Evolutionary conservation across 2,888 invertebrate species (phyloP), one percentile per base, ranked within the genome.

Genomic region (Theristus sp.): DNA sequence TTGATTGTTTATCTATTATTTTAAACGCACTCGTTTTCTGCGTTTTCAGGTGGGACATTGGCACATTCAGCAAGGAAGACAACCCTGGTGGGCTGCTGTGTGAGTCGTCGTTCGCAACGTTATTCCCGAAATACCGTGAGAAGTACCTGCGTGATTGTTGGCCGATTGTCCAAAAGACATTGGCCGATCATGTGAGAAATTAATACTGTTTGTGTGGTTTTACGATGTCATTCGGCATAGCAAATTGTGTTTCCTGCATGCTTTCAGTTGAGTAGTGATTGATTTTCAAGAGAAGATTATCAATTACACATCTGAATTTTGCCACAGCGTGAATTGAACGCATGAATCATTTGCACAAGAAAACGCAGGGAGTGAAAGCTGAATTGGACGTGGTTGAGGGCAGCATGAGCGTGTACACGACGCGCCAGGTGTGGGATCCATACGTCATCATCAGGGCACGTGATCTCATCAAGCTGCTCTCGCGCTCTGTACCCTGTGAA

Each of bases 111-210:
- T 99, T 99, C 77, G 91, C 93, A 0, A 89, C 89, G 1, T 77
- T 96, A 24, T 98, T 98, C 76, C 98, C 98, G 0, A 89, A 90
- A 75, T 98, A 98, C 73, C 81, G 96, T 62, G 98, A 99, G 76
- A 86, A 88, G 69, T 98, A 98, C 76, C 77, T 98, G 13, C 84
- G 84, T 70, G 87, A 93, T 79, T 87, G 87, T 71, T 98, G 94
- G 94, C 89, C 93, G 0, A 77, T 96, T 1, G 87, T 98, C 0
- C 84, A 90, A 72, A 89, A 89, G 76, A 81, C 84, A 0, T 76
- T 98, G 26, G 80, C 80, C 31, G 87, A 88, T 68, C 82, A 87
- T 74, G 75, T 76, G 65, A 67, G 71, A 66, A 38, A 38, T n/a
- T n/a, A n/a, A n/a, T n/a, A n/a, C n/a, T n/a, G n/a, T n/a, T n/a